These are phyloP conservation scores for Paratrypauchen microcephalus DNA, from an alignment of 2,797 vertebrate genomes.

Conservation along the genomic window DNA sequence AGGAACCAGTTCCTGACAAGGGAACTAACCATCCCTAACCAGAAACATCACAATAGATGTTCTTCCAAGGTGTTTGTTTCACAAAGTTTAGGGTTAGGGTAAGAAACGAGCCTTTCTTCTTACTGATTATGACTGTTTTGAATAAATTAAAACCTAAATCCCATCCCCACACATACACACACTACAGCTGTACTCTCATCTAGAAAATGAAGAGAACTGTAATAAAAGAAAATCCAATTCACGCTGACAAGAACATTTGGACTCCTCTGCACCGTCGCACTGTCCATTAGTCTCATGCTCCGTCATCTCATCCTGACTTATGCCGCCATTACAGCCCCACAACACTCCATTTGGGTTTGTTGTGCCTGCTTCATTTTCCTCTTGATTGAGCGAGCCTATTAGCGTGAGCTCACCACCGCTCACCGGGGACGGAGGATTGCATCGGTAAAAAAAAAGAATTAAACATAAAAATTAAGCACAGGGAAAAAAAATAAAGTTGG, in stretches of 20 bases:
- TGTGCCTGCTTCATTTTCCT: conserved; percentile 67
- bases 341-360: conserved; percentile 66
- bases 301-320: conserved; percentile 57
- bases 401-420: conserved; percentile 32
- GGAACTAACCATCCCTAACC: too few relatives aligned
- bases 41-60: too few relatives aligned
- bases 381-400: conserved; percentile 62
- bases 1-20: too few relatives aligned
- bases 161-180: neutral
- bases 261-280: conserved; percentile 22
- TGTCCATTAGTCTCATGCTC: conserved; percentile 44
- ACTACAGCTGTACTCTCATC: neutral
- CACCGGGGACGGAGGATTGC: conserved; percentile 30
- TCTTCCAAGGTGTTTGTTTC: neutral
- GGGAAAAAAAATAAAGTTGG: conserved; percentile 14
- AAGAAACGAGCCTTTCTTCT: neutral
- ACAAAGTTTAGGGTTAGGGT: too few relatives aligned
- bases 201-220: conserved; percentile 18
- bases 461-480: conserved; percentile 5
- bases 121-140: neutral
- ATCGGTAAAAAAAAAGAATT: conserved; percentile 30
- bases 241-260: conserved; percentile 27
- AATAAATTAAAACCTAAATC: conserved; percentile 3
- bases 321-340: conserved; percentile 51
- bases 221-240: conserved; percentile 38